phyloP scores from a whole-genome alignment of 2,888 invertebrate genomes.

The Drosophila longiperda region DNA sequence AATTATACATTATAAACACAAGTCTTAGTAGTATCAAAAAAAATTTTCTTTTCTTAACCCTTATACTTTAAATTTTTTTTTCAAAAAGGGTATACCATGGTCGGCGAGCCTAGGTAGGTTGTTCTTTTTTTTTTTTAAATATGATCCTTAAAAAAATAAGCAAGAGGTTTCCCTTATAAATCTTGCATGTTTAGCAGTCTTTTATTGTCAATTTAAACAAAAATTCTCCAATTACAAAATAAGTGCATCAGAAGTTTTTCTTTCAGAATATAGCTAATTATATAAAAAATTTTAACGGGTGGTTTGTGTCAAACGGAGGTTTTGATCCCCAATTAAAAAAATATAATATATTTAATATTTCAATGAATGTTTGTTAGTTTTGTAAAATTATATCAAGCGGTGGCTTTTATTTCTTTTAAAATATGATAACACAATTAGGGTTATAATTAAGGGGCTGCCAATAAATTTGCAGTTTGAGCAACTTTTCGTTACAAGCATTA shows the following conservation, averaged over 20 bases:
- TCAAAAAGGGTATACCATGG: neutral
- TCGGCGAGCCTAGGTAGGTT: neutral
- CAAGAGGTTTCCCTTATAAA: neutral
- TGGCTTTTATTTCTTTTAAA: neutral
- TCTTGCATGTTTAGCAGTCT: neutral
- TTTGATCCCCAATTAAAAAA: neutral
- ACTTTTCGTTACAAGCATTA: neutral
- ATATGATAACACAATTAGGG: neutral
- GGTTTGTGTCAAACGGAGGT: neutral
- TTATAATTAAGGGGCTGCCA: neutral
- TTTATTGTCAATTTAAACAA: constrained; percentile 7
- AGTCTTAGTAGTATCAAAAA: neutral
- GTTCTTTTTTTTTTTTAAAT: neutral
- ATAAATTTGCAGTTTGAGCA: neutral
- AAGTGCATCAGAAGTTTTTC: neutral
- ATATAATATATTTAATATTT: neutral
- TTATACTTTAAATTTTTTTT: neutral
- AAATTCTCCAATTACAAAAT: constrained; percentile 24
- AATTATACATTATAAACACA: neutral
- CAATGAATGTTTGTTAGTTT: neutral
- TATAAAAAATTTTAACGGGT: neutral
- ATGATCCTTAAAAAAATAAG: neutral
- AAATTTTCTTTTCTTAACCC: neutral
- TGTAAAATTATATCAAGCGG: neutral
- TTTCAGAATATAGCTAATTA: neutral